Evolutionary conservation across 2,113 vertebrate genomes (phyloP).

Genomic region (Poeciliopsis occidentalis): DNA sequence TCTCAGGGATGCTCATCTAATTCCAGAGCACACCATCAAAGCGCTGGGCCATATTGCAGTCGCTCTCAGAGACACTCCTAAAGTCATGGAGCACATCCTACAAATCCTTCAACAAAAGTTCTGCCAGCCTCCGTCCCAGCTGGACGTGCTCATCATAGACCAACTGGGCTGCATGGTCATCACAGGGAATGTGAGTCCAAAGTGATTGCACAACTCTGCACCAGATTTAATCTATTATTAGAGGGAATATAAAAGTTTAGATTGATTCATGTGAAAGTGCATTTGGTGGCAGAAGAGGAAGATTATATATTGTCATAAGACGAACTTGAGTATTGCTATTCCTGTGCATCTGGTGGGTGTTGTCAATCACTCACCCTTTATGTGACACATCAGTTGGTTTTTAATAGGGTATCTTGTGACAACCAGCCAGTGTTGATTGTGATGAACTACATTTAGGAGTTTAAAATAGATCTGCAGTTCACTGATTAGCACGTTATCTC

Average conservation of each 20-base stretch:
- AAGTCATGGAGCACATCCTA: conserved; percentile 95
- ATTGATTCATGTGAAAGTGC: neutral
- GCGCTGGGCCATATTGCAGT: conserved; percentile 94
- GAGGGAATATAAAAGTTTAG: neutral
- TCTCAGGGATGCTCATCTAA: conserved; percentile 91
- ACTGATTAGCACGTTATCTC: neutral
- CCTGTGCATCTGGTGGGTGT: conserved; percentile 7
- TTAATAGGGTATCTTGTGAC: conserved; percentile 9
- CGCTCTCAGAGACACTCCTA: conserved; percentile 92
- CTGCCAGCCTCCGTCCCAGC: conserved; percentile 92
- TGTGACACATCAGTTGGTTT: neutral
- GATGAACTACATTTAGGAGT: conserved; percentile 25
- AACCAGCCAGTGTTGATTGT: neutral
- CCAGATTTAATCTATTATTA: conserved; percentile 1
- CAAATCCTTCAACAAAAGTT: conserved; percentile 98
- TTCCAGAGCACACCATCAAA: conserved; percentile 96
- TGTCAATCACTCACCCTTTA: conserved; percentile 28
- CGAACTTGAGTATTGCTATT: conserved; percentile 30
- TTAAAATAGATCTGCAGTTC: neutral
- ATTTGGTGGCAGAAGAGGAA: neutral
- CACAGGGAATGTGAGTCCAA: conserved; percentile 90
- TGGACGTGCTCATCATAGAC: conserved; percentile 95
- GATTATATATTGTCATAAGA: conserved; percentile 1
- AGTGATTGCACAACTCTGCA: neutral
- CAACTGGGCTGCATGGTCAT: conserved; percentile 97